These are phyloP conservation scores for Thymelicus lineola DNA, from an alignment of 2,888 invertebrate species.

Conservation along the genomic window DNA sequence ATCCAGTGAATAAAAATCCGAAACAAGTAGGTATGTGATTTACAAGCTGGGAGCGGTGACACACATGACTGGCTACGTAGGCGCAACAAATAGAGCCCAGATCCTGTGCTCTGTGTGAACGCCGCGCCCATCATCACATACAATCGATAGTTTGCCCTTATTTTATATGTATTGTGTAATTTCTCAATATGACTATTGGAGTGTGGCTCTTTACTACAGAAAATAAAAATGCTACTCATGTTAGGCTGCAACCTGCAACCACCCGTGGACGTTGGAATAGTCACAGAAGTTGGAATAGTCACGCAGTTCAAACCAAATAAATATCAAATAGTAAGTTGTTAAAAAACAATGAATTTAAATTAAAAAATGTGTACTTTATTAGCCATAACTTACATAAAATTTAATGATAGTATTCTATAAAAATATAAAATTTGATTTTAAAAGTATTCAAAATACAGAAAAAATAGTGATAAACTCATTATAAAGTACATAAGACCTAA, in stretches of 20 bases:
- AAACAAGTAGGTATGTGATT: conserved; percentile 15
- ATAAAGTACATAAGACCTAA: no score
- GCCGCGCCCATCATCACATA: conserved; percentile 60
- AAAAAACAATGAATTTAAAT: no score
- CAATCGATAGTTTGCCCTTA: conserved; percentile 18
- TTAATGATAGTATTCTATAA: no score
- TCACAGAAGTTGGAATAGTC: background rate
- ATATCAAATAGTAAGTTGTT: no score
- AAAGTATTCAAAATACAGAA: background rate
- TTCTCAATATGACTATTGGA: conserved; percentile 24
- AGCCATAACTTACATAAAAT: no score
- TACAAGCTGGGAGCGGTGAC: conserved; percentile 61
- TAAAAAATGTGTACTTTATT: no score
- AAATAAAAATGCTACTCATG: conserved; percentile 13
- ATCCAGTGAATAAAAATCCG: background rate
- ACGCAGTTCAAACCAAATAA: background rate
- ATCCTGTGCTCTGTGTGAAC: conserved; percentile 77
- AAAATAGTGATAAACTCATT: no score
- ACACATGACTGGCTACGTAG: conserved; percentile 65
- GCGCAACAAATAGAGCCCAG: conserved; percentile 81
- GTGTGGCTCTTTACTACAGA: conserved; percentile 12
- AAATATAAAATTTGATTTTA: background rate
- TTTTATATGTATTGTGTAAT: conserved; percentile 26
- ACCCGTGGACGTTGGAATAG: no score
- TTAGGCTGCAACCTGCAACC: conserved; percentile 1